Evolutionary conservation across 1,140 invertebrate species (phyloP).

Genomic region (Heliconius eleuchia): DNA sequence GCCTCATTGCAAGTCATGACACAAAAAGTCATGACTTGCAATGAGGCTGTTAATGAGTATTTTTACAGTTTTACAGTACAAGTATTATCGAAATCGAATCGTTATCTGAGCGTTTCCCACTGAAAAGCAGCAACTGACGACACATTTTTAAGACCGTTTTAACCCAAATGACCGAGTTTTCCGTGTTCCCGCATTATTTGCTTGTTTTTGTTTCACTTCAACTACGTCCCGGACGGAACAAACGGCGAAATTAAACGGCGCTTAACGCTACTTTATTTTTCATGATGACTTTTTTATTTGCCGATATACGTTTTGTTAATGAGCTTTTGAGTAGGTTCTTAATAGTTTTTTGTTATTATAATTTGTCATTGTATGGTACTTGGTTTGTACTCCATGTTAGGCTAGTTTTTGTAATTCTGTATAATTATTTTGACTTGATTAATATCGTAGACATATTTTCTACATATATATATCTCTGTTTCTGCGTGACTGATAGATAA

Average conservation of each 20-base stretch:
- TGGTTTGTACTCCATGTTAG: too few relatives aligned
- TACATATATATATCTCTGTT: too few relatives aligned
- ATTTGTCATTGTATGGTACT: background rate
- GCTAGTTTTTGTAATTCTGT: too few relatives aligned
- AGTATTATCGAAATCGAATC: background rate
- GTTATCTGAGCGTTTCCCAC: background rate
- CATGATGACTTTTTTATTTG: background rate
- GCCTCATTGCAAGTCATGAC: background rate
- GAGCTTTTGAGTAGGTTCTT: background rate
- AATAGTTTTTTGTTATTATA: background rate
- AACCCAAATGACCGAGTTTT: constrained; percentile 8
- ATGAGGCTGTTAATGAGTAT: too few relatives aligned
- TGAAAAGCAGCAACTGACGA: background rate
- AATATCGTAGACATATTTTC: too few relatives aligned
- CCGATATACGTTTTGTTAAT: background rate
- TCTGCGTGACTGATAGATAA: too few relatives aligned
- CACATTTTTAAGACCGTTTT: constrained; percentile 12
- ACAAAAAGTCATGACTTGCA: background rate
- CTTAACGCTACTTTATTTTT: background rate
- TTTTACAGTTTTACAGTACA: too few relatives aligned
- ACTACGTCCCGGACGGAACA: background rate
- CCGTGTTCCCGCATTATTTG: background rate
- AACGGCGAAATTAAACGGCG: constrained; percentile 1
- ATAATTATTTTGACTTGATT: too few relatives aligned
- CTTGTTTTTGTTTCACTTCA: constrained; percentile 7